Base-by-base conservation (phyloP, 2,113 vertebrate genomes). In the Heteronetta atricapilla region DNA sequence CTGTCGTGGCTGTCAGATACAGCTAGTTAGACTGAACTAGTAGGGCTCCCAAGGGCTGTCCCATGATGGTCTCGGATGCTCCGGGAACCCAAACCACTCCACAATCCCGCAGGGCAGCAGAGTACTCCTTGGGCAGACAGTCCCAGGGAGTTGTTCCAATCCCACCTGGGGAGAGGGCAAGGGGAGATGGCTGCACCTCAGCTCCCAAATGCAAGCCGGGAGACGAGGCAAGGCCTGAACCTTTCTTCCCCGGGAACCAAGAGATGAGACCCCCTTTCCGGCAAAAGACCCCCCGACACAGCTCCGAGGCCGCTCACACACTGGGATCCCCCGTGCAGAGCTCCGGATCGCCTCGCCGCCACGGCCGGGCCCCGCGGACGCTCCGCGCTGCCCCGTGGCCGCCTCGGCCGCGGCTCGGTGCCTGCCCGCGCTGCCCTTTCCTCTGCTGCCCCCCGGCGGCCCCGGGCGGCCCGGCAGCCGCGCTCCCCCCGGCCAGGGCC, bases 391-490 rank as follows among this genome's bases (percentile, higher is more conserved):
- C 44, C 44, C 44, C 44, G 44, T 17, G 18, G 44, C 44, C 18
- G 44, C 44, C 44, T 46, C 44, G 8, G 18, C 44, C 46, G 20
- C 46, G 20, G 46, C 46, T 21, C 46, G 46, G 10, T 48, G 46
- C 46, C 46, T 48, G 46, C 46, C 46, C 29, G 55, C 82, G 29
- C 89, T 70, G 76, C 55, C 75, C 89, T 75, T 75, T 78, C 97
- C 91, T 86, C 75, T 95, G 94, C 94, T 93, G 94, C 96, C 96
- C 59, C 91, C 96, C 79, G 67, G 84, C 74, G 96, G 94, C 70
- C 33, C 40, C 11, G 34, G 48, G 6, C 13, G 36, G 34, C 19
- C n/a, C 10, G 23, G 67, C 33, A 56, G 72, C 50, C 28, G 66
- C 52, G 31, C 50, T 34, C 12, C 11, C 7, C 31, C 10, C 31